Percentiles rank a stretch among this genome's conserved stretches.
Evolutionary conservation across 2,888 invertebrate species (phyloP).

Genomic region (Timandra comae): DNA sequence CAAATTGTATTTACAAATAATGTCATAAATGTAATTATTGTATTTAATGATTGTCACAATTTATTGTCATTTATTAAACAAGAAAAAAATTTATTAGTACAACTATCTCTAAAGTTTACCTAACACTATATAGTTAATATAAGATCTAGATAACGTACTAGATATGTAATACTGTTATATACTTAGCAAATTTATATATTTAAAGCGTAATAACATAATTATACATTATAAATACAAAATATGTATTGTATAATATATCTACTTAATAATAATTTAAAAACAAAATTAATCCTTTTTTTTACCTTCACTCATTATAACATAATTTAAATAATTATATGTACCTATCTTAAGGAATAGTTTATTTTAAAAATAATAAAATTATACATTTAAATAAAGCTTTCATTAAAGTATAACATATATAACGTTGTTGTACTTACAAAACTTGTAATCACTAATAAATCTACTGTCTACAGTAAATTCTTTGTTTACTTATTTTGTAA

Average conservation of each 20-base stretch:
- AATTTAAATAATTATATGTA: too few species aligned
- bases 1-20: conserved; percentile 17
- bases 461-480: conserved; percentile 63
- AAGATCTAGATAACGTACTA: conserved; percentile 1
- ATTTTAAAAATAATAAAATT: too few species aligned
- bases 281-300: too few species aligned
- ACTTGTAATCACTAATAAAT: conserved; percentile 26
- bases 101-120: conserved; percentile 7
- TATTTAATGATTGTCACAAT: conserved; percentile 39
- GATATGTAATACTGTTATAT: conserved; percentile 8
- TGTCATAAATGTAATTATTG: conserved; percentile 4
- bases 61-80: conserved; percentile 52
- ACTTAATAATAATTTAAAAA: too few species aligned
- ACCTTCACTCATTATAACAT: too few species aligned
- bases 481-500: conserved; percentile 50
- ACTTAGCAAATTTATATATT: conserved; percentile 1
- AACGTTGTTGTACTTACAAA: too few species aligned
- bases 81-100: conserved; percentile 11
- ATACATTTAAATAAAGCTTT: too few species aligned
- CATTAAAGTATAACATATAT: too few species aligned
- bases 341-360: too few species aligned
- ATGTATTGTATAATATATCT: too few species aligned
- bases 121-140: background rate
- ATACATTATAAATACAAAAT: conserved; percentile 4
- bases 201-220: conserved; percentile 1